Evolutionary conservation across 2,797 vertebrate species (phyloP), one percentile per base, ranked within the genome.

Genomic region (Rhadinocentrus ornatus): DNA sequence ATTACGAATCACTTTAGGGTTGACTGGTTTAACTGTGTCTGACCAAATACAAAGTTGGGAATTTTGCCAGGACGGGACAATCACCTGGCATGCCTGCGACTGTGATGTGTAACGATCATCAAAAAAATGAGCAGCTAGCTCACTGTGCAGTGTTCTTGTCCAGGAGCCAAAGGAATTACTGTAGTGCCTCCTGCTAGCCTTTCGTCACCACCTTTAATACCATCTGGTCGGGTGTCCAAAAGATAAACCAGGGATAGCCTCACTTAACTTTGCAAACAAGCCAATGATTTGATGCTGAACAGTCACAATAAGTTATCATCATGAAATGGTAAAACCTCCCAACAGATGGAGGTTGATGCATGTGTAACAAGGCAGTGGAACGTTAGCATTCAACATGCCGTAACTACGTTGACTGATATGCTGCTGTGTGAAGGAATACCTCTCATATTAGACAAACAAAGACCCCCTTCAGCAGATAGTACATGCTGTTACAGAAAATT

Each of bases 121-220:
- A 12, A 31, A 64, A 53, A 64, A 71, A 59, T 35, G 29, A 20
- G 37, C 52, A 71, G 48, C 52, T 13, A 6, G 2, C 22, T 27
- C 61, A 63, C 70, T 67, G 6, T 75, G 53, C 44, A 50, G 53
- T 29, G 53, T 75, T 75, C 79, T 68, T 81, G 67, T 73, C 66
- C 50, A 27, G 65, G 62, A 64, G 83, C 79, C 78, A 83, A 75
- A 64, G 62, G 80, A 84, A 78, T 86, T 82, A 54, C 67, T 32
- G 35, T 26, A 84, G 81, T 85, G 85, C 83, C 83, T 86, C 85
- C 83, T 89, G 85, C 74, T 73, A 81, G 86, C 84, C 78, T 85
- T 80, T 85, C 37, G 22, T 87, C 80, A 85, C 86, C 79, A 82
- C 72, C 85, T 70, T 71, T 85, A 62, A 88, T 78, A 82, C 85